Evolutionary conservation across 2,113 vertebrate genomes (phyloP).

Genomic region (Corvus cornix): DNA sequence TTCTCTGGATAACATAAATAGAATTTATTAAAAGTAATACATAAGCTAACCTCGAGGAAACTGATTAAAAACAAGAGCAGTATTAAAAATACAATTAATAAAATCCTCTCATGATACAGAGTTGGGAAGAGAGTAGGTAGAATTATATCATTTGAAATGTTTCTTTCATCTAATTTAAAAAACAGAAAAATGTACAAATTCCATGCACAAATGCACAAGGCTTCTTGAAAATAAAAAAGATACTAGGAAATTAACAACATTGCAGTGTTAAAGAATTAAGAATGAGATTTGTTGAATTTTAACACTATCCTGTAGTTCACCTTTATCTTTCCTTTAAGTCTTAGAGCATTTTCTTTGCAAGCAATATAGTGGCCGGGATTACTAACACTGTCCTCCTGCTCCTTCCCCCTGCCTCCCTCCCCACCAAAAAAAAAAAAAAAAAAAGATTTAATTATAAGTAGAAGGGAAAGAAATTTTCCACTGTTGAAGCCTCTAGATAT

Average conservation of each 20-base stretch:
- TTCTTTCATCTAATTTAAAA: conserved; percentile 17
- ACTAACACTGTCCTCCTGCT: background rate
- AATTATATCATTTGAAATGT: background rate
- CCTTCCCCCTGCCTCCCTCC: rapidly evolving
- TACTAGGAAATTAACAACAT: background rate
- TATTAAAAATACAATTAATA: conserved; percentile 13
- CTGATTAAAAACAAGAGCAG: background rate
- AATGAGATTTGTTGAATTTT: conserved; percentile 4
- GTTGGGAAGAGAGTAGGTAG: background rate
- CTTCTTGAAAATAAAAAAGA: background rate
- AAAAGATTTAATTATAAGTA: background rate
- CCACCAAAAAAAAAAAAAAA: background rate
- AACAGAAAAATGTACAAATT: background rate
- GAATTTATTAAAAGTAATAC: background rate
- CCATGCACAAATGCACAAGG: background rate
- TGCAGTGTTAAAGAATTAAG: background rate
- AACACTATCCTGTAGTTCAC: background rate
- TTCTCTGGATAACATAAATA: conserved; percentile 18
- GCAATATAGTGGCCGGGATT: background rate
- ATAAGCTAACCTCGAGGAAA: background rate
- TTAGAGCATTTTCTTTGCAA: conserved; percentile 6
- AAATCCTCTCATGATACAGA: background rate
- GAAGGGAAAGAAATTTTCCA: background rate
- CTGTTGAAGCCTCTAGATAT: background rate
- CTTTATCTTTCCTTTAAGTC: conserved; percentile 1